Conservation (phyloP, 2,797 vertebrate genomes). For the Anniella stebbinsi region DNA sequence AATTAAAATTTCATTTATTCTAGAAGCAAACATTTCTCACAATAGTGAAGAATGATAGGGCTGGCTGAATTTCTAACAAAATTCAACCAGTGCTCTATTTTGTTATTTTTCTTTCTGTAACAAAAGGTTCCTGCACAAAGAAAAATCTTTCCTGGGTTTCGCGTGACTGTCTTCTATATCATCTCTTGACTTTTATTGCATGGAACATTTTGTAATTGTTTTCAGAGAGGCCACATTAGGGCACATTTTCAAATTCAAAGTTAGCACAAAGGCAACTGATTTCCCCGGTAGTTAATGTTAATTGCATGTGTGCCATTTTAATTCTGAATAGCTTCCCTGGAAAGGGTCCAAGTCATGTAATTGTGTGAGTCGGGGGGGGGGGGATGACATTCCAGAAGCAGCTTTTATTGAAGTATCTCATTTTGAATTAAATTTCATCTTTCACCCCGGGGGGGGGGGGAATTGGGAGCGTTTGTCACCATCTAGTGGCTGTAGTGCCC, state of each 20-base stretch:
- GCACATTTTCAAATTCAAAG: constrained; percentile 9
- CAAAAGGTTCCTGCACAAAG: background rate
- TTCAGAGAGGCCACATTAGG: background rate
- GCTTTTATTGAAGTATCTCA: background rate
- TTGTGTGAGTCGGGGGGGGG: too few relatives aligned
- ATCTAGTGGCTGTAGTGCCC: background rate
- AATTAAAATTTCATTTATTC: background rate
- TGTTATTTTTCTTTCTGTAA: background rate
- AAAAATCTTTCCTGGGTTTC: background rate
- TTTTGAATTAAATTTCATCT: background rate
- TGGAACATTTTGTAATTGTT: background rate
- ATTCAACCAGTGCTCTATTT: background rate
- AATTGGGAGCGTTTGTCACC: background rate
- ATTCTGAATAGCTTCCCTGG: background rate
- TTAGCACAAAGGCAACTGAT: background rate
- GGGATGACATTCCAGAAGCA: background rate
- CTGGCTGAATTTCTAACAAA: background rate
- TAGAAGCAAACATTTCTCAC: background rate
- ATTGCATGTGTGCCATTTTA: background rate
- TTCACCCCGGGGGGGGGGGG: too few relatives aligned
- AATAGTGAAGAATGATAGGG: background rate
- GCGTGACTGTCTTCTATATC: background rate
- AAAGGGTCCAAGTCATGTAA: background rate
- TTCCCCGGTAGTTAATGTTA: background rate
- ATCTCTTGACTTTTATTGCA: background rate